Conservation (phyloP, 2,797 vertebrate genomes). For the Phalanger gymnotis region DNA sequence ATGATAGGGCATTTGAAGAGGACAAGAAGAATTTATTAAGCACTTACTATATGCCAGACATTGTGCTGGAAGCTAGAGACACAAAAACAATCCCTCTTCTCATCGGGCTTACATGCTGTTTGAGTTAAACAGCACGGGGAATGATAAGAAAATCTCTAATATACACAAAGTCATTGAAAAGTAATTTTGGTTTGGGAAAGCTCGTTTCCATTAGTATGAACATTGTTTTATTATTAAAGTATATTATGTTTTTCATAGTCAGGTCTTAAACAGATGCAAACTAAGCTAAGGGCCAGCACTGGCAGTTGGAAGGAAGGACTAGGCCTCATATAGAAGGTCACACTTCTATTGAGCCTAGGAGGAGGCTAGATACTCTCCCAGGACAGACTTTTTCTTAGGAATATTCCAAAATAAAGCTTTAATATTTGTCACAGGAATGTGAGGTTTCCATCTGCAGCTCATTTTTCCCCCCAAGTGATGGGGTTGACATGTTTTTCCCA, state of each 20-base stretch:
- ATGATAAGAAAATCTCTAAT: neutral
- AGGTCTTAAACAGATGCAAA: neutral
- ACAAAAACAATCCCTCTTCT: neutral
- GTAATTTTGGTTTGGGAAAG: neutral
- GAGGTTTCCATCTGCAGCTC: neutral
- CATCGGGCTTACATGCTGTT: neutral
- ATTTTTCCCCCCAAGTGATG: neutral
- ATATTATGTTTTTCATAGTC: neutral
- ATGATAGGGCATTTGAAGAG: neutral
- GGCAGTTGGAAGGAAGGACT: neutral
- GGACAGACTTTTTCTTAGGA: constrained; percentile 1
- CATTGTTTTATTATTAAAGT: neutral
- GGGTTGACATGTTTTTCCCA: constrained; percentile 11
- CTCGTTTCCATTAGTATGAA: neutral
- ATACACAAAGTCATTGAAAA: neutral
- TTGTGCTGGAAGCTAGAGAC: neutral
- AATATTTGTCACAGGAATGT: neutral
- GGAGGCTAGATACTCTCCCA: neutral
- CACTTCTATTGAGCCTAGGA: neutral
- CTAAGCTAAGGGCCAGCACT: neutral
- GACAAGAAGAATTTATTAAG: neutral
- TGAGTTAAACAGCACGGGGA: neutral
- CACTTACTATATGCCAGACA: neutral
- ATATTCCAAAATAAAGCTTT: neutral
- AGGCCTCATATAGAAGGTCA: accelerated